Evolutionary conservation across 2,797 vertebrate genomes (phyloP).

Genomic region (Pseudochirops corinnae): DNA sequence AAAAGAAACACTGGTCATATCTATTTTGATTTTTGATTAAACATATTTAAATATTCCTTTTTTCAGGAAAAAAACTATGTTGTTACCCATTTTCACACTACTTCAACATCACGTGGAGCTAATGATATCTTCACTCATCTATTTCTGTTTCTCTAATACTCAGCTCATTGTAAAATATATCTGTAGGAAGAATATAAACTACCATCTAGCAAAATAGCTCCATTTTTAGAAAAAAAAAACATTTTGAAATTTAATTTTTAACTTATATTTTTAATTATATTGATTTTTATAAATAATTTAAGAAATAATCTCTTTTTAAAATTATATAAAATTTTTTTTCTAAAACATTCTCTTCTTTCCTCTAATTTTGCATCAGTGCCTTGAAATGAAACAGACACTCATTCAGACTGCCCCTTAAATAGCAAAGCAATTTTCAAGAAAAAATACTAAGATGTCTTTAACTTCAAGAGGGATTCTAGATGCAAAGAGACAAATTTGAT

Average conservation of each 20-base stretch:
- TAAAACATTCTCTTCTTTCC: background rate
- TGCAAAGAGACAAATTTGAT: conserved; percentile 34
- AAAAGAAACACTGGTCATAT: background rate
- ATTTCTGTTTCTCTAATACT: background rate
- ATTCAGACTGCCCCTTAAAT: background rate
- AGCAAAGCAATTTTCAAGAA: background rate
- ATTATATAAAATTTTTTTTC: background rate
- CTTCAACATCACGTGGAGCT: background rate
- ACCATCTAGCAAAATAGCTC: background rate
- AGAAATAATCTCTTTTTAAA: background rate
- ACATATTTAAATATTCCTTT: background rate
- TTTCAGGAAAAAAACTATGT: conserved; percentile 25
- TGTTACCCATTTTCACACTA: conserved; percentile 1
- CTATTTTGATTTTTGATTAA: background rate
- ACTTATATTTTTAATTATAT: background rate
- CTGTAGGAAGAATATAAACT: conserved; percentile 27
- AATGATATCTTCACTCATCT: conserved; percentile 8
- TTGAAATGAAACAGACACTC: background rate
- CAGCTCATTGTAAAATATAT: background rate
- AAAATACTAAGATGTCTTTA: conserved; percentile 5
- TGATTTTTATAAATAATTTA: background rate
- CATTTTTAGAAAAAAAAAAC: background rate
- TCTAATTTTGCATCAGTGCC: background rate
- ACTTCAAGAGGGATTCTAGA: conserved; percentile 3
- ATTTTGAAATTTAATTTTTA: too few species aligned